Evolutionary conservation across 2,888 invertebrate genomes (phyloP), one percentile per base, ranked within the genome.

Genomic region (Nasonia oneida): DNA sequence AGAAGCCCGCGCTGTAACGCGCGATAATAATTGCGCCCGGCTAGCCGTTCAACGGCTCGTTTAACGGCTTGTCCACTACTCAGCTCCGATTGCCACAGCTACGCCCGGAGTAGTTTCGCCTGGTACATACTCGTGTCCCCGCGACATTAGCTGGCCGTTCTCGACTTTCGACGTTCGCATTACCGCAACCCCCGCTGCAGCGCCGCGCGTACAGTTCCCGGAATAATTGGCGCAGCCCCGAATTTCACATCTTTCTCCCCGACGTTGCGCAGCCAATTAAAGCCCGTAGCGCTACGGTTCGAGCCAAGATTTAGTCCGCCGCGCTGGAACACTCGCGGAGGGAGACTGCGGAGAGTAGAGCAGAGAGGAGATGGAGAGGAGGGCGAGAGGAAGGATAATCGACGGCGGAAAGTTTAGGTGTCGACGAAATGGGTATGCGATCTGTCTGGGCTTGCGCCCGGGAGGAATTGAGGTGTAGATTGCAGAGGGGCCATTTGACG

Each of bases 1-100:
- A 47, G 47, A 42, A 47, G 47, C 47, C 47, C 10, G 47, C 47
- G 33, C 37, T 73, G 73, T 73, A 57, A 74, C 81, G 74, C 78
- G 88, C 88, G 87, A 90, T 89, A 90, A 91, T 91, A 91, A 92
- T 92, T 90, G 90, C 87, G 88, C 88, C 81, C 90, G 89, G 90
- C 90, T 89, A 88, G 88, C 89, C 90, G 77, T 89, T 90, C 87
- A 90, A 90, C 90, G 88, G 88, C 87, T 88, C 90, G 89, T 90
- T 91, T 90, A 91, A 90, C 88, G 88, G 57, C 78, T 74, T 67
- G 79, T 75, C 74, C 67, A 47, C 73, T 57, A 37, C 71, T 37
- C 57, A 53, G 53, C 67, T 39, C n/a, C 39, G 14, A 1, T 29
- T 29, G 64, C 15, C 3, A n/a, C 6, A 3, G 61, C n/a, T 61